Evolutionary conservation across 2,888 invertebrate genomes (phyloP), one percentile per base, ranked within the genome.

Genomic region (Athalia circularis): DNA sequence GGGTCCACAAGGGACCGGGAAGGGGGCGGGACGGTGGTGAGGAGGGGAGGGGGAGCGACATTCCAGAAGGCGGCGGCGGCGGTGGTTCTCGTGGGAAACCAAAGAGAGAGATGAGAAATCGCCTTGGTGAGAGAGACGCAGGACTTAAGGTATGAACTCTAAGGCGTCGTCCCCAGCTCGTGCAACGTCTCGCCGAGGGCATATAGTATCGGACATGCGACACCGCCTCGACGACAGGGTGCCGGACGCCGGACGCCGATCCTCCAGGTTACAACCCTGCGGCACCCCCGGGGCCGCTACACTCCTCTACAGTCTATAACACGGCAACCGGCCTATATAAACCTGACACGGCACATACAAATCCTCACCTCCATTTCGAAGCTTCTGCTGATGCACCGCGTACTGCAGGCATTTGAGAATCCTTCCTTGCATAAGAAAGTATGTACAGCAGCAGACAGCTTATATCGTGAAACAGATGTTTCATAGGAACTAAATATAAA

Each of bases 41-140:
- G 79, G 75, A 15, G 79, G 67, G 65, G 77, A 64, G 88, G 87
- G 87, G 85, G 88, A 89, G 88, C 89, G 88, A 90, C 90, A 90
- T 90, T 90, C 90, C 90, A 89, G 89, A 88, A 89, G 89, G 89
- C 90, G 89, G 89, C 88, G 89, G 83, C 86, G 86, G 88, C 85
- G 88, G 87, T 85, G 87, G 86, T 86, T 89, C 88, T 89, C 90
- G 89, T 90, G 89, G 89, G 90, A 90, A 90, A 89, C 87, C 84
- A 86, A 88, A 85, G 85, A 86, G 88, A 82, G 85, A 88, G 87
- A 87, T 83, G 82, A 81, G 81, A 82, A 83, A 85, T 85, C 83
- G 82, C 85, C 85, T 83, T 83, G 83, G 82, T 81, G 83, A 84
- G 72, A 74, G 83, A 85, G 86, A 83, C 15, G 59, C 57, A 47